These are phyloP conservation scores for Thereva nobilitata DNA, from an alignment of 2,888 invertebrate species.

Conservation along the genomic window DNA sequence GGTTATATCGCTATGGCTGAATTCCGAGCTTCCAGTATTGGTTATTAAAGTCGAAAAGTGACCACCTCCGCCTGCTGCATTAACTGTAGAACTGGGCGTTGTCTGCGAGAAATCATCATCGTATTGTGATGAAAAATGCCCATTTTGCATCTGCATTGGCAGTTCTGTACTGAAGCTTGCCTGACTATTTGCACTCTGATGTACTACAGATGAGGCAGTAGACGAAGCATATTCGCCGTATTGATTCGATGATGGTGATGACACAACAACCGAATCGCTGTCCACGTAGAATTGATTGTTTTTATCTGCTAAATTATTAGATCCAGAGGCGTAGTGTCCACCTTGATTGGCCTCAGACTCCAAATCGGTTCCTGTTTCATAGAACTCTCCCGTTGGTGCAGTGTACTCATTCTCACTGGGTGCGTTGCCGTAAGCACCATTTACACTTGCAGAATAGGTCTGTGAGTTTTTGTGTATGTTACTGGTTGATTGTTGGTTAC, in stretches of 20 bases:
- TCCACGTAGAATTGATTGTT: conserved; percentile 48
- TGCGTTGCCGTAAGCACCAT: not conserved
- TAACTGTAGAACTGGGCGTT: conserved; percentile 43
- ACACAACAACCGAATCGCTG: conserved; percentile 52
- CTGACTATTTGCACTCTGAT: not conserved
- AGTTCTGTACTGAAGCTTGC: conserved; percentile 51
- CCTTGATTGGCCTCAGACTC: conserved; percentile 48
- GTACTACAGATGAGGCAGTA: conserved; percentile 8
- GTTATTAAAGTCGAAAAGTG: not conserved
- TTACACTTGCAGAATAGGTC: conserved; percentile 13
- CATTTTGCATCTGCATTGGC: conserved; percentile 51
- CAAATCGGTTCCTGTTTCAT: conserved; percentile 43
- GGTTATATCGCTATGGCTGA: conserved; percentile 64
- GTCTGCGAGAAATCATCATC: conserved; percentile 46
- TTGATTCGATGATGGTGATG: conserved; percentile 50
- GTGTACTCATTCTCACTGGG: not conserved
- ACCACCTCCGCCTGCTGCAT: not conserved
- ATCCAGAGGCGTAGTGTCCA: conserved; percentile 17
- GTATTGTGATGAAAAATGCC: conserved; percentile 8
- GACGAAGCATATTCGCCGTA: conserved; percentile 8
- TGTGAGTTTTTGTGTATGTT: not conserved
- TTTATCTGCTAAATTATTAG: conserved; percentile 20
- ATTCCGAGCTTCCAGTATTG: conserved; percentile 48
- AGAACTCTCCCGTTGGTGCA: conserved; percentile 6
- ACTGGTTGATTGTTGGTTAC: conserved; percentile 40